Conservation (phyloP, 2,113 vertebrate genomes). For the Anolis sagrei region DNA sequence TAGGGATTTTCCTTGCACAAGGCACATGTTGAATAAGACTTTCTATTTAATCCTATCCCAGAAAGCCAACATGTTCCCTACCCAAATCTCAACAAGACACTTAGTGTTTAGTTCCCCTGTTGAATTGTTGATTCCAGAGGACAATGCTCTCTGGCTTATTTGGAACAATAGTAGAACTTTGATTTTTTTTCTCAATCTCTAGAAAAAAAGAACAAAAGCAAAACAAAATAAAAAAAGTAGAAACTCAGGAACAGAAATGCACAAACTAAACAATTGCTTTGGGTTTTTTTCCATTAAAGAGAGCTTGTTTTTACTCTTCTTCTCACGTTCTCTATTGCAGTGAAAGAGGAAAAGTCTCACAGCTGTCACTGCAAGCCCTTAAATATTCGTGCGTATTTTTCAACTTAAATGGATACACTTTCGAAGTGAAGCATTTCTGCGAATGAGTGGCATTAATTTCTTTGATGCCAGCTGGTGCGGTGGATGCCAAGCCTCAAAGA, state of each 20-base stretch:
- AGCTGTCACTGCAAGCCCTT: conserved; percentile 5
- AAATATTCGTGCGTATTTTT: neutral
- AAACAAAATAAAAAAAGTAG: no score
- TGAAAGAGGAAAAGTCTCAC: conserved; percentile 14
- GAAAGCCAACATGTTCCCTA: neutral
- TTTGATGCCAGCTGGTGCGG: conserved; percentile 1
- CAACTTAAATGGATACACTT: neutral
- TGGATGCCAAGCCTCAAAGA: neutral
- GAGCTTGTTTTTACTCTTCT: neutral
- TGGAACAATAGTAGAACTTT: neutral
- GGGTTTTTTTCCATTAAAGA: conserved; percentile 7
- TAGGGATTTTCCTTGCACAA: neutral
- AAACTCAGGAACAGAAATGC: neutral
- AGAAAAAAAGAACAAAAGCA: neutral
- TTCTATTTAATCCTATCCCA: neutral
- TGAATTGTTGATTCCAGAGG: no score
- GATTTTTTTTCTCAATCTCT: neutral
- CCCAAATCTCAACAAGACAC: neutral
- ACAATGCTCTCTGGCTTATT: neutral
- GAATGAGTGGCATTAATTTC: conserved; percentile 6
- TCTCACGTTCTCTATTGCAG: neutral
- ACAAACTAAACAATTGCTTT: neutral
- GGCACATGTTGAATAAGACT: neutral
- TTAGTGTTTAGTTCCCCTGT: neutral
- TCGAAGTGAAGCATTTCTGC: conserved; percentile 14